Base-by-base conservation (phyloP, 2,888 invertebrate species). In the Leucophenga maculata region DNA sequence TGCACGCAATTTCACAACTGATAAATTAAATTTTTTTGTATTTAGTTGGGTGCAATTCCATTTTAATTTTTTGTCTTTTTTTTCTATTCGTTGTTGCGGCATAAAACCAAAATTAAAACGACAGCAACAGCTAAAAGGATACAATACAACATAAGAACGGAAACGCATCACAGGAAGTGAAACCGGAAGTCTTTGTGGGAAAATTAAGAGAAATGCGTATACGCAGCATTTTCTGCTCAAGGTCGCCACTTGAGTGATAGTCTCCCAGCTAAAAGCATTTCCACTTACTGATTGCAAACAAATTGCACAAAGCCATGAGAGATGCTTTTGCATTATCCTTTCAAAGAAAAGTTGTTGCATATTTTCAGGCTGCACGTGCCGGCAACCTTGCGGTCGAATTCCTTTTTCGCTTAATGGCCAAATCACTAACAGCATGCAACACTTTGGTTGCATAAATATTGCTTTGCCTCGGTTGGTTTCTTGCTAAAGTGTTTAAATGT, bases 191-290 rank as follows among this genome's bases (percentile, higher is more conserved):
- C 54, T 54, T 54, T 54, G 20, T 18, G 54, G 18, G 14, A 54
- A 54, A 20, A 54, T 54, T 18, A 54, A 54, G 22, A 54, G 18
- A 54, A 54, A 18, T 54, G 18, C 54, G 22, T 54, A 54, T 20
- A 54, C 22, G 54, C 54, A 54, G 11, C 18, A 18, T 39, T 39
- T 39, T 1, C 39, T 9, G 11, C 11, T 20, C 20, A 54, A 54
- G 39, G 54, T 50, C 50, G 50, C 1, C 18, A 11, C 50, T 50
- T n/a, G 16, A 50, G 50, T 1, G 6, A 50, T 18, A 18, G 16
- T 18, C 18, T 22, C 6, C 18, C 11, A 54, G n/a, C 54, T 54
- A 54, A 54, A 54, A 22, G 20, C 18, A 54, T 18, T 8, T 13
- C 16, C 4, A 11, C n/a, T 20, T 22, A 13, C 20, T 54, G 13